Base-by-base conservation (phyloP, 2,888 invertebrate genomes). In the Pandemis corylana region DNA sequence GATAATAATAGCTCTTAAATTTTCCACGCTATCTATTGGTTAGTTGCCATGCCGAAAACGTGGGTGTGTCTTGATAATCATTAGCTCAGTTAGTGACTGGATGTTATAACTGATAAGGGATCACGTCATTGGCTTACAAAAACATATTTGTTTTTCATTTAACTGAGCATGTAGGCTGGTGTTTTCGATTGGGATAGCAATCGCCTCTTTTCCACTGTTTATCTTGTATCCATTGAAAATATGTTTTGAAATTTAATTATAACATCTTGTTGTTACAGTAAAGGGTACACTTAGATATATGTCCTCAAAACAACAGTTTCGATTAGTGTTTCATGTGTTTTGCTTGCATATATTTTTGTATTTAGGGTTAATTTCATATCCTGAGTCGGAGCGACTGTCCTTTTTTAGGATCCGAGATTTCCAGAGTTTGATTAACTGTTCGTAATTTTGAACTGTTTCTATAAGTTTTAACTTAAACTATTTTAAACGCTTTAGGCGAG, bases 61-160 rank as follows among this genome's bases (percentile, higher is more conserved):
- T 91, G 93, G 94, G 94, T 94, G 94, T 94, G 94, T 94, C 92
- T 84, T 88, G 85, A 87, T 89, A 88, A 87, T 86, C 85, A 84
- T 83, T 85, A 81, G 79, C 76, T 78, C 79, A 79, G 76, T 79
- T 80, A 85, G 85, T 87, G 86, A 86, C 85, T 86, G 84, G 80
- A 76, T 81, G 80, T 80, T 77, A 77, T 84, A 80, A 79, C 80
- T 80, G 90, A 90, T 87, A 86, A 84, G 78, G 75, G 76, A 82
- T 84, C 85, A 89, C 93, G 92, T 92, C 89, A 89, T 80, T 69
- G 77, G 77, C 82, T 78, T 87, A 85, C 87, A 88, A 89, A 92
- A 93, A 94, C 93, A 94, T 90, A 90, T 90, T 91, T 91, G 91
- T 91, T 89, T 87, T 84, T 78, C 86, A 83, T 85, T 85, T 83